Evolutionary conservation across 2,113 vertebrate genomes (phyloP).

Genomic region (Petrocephalus zakoni): DNA sequence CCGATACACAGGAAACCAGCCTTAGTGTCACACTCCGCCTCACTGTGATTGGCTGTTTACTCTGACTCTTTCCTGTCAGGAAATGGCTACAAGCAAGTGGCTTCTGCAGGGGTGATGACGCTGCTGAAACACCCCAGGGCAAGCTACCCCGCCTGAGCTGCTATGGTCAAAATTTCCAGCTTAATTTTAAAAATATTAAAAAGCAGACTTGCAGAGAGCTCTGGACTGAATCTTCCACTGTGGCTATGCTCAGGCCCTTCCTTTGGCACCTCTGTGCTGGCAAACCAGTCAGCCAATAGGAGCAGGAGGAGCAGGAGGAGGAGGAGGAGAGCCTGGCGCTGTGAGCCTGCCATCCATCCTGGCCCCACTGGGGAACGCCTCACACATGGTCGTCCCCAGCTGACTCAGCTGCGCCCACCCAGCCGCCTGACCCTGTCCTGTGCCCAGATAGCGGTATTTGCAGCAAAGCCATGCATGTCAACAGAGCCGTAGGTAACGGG

Average conservation of each 20-base stretch:
- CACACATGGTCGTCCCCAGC: not conserved
- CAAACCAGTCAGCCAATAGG: not conserved
- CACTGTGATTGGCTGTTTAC: not conserved
- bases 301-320: too few species aligned
- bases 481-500: not conserved
- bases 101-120: not conserved
- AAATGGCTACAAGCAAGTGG: not conserved
- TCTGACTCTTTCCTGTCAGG: not conserved
- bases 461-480: not conserved
- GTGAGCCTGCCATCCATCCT: not conserved
- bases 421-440: not conserved
- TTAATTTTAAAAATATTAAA: not conserved
- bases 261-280: not conserved
- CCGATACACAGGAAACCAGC: not conserved
- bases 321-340: not conserved
- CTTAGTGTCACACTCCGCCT: not conserved
- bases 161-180: not conserved
- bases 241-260: not conserved
- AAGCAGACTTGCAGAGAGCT: not conserved
- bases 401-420: not conserved
- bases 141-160: not conserved
- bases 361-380: not conserved
- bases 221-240: not conserved
- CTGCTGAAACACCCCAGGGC: not conserved
- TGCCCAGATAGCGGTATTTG: not conserved